phyloP scores from a whole-genome alignment of 2,797 vertebrate species.

The Botia almorhae region DNA sequence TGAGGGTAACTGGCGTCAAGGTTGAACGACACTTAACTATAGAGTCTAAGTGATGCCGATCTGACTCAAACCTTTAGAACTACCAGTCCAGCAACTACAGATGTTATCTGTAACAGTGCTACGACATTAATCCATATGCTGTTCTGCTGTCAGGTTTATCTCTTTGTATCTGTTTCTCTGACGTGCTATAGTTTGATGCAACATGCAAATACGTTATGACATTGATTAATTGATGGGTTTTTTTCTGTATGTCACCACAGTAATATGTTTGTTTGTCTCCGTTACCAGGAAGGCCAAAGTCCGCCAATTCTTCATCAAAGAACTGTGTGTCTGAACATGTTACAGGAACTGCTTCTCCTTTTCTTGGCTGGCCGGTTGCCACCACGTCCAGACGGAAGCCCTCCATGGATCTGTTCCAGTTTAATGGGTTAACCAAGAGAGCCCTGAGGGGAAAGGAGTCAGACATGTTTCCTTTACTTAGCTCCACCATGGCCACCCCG shows the following conservation, averaged over 20 bases:
- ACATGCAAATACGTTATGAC: constrained; percentile 45
- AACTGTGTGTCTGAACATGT: constrained; percentile 64
- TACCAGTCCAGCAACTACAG: constrained; percentile 46
- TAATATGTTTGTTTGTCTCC: constrained; percentile 30
- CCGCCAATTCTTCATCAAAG: constrained; percentile 80
- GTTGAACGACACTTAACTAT: constrained; percentile 30
- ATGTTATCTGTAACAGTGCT: constrained; percentile 51
- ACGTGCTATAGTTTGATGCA: constrained; percentile 7
- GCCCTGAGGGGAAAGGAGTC: constrained; percentile 83
- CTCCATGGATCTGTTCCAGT: constrained; percentile 89
- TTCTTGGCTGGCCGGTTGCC: constrained; percentile 84
- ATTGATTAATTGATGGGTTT: constrained; percentile 24
- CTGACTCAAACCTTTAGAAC: constrained; percentile 44
- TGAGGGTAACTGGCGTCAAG: constrained; percentile 42
- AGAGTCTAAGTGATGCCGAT: constrained; percentile 38
- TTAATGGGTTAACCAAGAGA: constrained; percentile 86
- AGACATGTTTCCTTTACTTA: constrained; percentile 81
- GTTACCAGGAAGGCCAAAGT: constrained; percentile 84
- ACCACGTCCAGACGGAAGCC: constrained; percentile 85
- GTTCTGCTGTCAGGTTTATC: constrained; percentile 57
- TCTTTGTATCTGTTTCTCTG: constrained; percentile 44
- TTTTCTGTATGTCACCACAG: constrained; percentile 12
- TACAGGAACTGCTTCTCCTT: constrained; percentile 75
- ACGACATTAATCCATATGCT: constrained; percentile 49
- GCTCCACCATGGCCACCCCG: constrained; percentile 61